A percentile compares a stretch with the other conserved stretches of the same genome.
These are phyloP conservation scores for Ochotona curzoniae DNA, from an alignment of 2,113 vertebrate genomes.

Conservation along the genomic window DNA sequence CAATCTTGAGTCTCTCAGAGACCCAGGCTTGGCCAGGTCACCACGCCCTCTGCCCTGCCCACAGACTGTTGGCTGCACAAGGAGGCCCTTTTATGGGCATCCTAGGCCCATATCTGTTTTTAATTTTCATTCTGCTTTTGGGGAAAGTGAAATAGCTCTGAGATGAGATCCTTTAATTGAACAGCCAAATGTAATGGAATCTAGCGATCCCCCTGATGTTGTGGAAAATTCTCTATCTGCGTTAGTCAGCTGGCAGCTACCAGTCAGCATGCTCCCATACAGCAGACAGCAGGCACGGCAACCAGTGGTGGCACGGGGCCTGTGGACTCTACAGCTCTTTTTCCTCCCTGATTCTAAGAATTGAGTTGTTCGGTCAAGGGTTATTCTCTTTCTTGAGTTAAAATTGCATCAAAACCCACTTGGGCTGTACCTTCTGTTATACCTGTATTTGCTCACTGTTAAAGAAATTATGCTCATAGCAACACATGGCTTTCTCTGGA, in stretches of 20 bases:
- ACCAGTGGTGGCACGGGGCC: no score
- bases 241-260: conserved; percentile 30
- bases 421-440: not conserved
- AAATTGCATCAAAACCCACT: not conserved
- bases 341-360: not conserved
- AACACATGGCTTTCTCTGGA: not conserved
- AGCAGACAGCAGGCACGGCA: not conserved
- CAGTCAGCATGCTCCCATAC: not conserved
- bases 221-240: conserved; percentile 41
- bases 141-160: conserved; percentile 66
- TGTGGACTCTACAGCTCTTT: not conserved
- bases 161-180: conserved; percentile 72
- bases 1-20: not conserved
- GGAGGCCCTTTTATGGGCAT: conserved; percentile 65
- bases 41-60: not conserved
- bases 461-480: not conserved
- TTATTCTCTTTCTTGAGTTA: not conserved
- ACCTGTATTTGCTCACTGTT: not conserved
- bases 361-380: not conserved
- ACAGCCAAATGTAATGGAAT: conserved; percentile 36
- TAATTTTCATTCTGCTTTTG: conserved; percentile 60
- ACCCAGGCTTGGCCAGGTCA: not conserved
- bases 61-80: not conserved
- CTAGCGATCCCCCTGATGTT: not conserved
- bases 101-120: conserved; percentile 58